Evolutionary conservation across 2,113 vertebrate species (phyloP), one percentile per base, ranked within the genome.

Genomic region (Ursus arctos): DNA sequence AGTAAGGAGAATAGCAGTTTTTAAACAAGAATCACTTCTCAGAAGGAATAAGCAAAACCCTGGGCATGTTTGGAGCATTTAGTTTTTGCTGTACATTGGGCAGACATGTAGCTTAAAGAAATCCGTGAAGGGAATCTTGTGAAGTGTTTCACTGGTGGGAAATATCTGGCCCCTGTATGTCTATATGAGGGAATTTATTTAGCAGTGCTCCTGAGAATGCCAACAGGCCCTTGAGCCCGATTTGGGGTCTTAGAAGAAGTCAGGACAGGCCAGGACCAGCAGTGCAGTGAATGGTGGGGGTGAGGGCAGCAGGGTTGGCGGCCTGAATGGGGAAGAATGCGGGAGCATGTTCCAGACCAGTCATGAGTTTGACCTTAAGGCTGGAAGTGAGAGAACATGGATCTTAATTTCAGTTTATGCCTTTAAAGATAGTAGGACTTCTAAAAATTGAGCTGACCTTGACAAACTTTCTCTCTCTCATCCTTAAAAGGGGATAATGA

Each of bases 211-310:
- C 47, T 36, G 0, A 51, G 59, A 77, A 40, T 28, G 53, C 7
- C 43, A 33, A 2, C 0, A 0, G 4, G 26, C 21, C 7, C 31
- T 55, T 4, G 10, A 61, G 8, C 43, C 51, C 0, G 0, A 65
- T 53, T 47, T 47, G 2, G 33, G n/a, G 1, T 79, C 28, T 55
- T 74, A 11, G 67, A 71, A 69, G 40, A 69, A 51, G 43, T 19
- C 7, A 31, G 1, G 43, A 36, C 21, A 43, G 22, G 33, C 51
- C 6, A 33, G 7, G 21, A 19, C 24, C 40, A 74, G 28, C 6
- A 40, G 4, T 9, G 4, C 36, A 26, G 4, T 21, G 8, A 9
- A 0, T 4, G 31, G 36, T 43, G 49, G 51, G 12, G 22, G 33
- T 43, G 24, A 10, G 40, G 22, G 33, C 40, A 19, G 13, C 33